These are phyloP conservation scores for Acanthosepion esculentum DNA, from an alignment of 2,888 invertebrate genomes.

Conservation along the genomic window DNA sequence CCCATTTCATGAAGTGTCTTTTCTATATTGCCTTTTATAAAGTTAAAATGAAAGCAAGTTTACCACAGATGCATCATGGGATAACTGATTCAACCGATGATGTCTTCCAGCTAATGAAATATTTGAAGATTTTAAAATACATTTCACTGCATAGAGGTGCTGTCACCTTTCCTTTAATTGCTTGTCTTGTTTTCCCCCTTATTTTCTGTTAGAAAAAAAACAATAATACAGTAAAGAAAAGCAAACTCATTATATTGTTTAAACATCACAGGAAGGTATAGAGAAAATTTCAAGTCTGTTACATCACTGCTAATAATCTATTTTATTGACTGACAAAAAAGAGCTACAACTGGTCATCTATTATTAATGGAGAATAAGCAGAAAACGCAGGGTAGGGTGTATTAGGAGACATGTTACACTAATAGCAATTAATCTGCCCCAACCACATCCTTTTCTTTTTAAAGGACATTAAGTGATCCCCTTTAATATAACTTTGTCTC, in stretches of 20 bases:
- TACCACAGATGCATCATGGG: no score
- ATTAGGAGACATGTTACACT: not conserved
- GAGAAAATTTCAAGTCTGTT: not conserved
- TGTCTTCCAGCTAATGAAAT: no score
- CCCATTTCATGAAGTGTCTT: no score
- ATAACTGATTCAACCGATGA: no score
- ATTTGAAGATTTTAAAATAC: no score
- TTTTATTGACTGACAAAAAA: not conserved
- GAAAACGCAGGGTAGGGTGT: not conserved
- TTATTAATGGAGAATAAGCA: not conserved
- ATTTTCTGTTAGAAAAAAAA: not conserved
- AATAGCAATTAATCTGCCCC: not conserved
- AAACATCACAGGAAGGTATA: not conserved
- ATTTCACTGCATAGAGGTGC: no score
- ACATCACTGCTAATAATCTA: not conserved
- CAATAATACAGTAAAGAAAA: not conserved
- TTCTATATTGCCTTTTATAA: no score
- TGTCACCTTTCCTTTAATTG: no score
- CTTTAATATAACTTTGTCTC: not conserved
- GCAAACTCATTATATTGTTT: not conserved
- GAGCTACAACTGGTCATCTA: not conserved
- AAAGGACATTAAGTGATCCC: no score
- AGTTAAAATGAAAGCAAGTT: no score
- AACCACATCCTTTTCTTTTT: not conserved
- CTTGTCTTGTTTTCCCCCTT: not conserved